Percentiles rank a stretch among this genome's conserved stretches.
These are phyloP conservation scores for Pararge aegeria DNA, from an alignment of 1,140 invertebrate species.

Conservation along the genomic window DNA sequence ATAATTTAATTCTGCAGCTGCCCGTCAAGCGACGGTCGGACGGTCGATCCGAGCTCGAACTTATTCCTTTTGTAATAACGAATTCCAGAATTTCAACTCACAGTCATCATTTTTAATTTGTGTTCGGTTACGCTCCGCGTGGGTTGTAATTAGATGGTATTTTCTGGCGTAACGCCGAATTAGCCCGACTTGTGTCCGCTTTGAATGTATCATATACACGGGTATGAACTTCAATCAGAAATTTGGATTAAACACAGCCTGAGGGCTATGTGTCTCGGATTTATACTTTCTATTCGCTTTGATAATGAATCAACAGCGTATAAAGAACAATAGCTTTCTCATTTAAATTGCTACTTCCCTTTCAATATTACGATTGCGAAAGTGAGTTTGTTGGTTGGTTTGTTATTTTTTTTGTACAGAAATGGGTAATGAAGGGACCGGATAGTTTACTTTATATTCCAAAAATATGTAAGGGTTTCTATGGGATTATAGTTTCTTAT, in stretches of 20 bases:
- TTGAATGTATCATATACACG: constrained; percentile 21
- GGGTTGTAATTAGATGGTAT: constrained; percentile 44
- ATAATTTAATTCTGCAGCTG: constrained; percentile 78
- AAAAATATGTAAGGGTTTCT: no score
- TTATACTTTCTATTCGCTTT: constrained; percentile 5
- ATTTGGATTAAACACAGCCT: constrained; percentile 20
- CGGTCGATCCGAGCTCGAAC: constrained; percentile 49
- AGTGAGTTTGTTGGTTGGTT: no score
- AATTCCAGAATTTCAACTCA: constrained; percentile 61
- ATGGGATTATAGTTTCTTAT: no score
- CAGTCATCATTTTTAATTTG: constrained; percentile 73
- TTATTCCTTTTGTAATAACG: constrained; percentile 61
- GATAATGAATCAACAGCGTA: neutral
- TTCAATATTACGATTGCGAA: no score
- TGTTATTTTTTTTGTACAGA: no score
- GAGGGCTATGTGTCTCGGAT: neutral
- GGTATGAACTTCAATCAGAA: constrained; percentile 20
- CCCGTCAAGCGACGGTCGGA: constrained; percentile 53
- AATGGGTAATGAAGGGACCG: no score
- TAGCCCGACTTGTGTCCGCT: constrained; percentile 29
- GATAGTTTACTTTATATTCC: no score
- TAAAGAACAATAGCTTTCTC: neutral
- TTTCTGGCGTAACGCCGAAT: constrained; percentile 39
- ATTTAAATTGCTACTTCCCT: no score
- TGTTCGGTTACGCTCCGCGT: constrained; percentile 47